These are phyloP conservation scores for Sclerodermus sp. DNA, from an alignment of 2,888 invertebrate species.

Conservation along the genomic window DNA sequence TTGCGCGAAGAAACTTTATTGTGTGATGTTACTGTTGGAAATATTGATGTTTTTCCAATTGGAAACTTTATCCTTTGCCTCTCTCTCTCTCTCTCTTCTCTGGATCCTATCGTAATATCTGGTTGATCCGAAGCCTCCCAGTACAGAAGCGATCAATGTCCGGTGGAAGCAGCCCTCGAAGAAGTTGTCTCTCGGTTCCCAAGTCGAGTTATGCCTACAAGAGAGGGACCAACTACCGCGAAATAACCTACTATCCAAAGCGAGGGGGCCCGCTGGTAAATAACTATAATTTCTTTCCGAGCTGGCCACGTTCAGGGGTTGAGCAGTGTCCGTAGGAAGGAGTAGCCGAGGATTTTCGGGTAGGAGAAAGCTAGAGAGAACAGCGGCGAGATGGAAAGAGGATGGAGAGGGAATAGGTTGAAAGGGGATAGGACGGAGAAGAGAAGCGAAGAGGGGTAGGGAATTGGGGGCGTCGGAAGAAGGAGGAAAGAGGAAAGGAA, in stretches of 20 bases:
- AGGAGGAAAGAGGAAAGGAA: constrained; percentile 14
- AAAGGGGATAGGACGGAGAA: constrained; percentile 9
- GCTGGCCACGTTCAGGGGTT: constrained; percentile 33
- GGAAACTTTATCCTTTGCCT: no score
- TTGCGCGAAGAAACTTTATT: no score
- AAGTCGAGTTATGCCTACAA: constrained; percentile 31
- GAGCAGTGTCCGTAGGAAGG: constrained; percentile 16
- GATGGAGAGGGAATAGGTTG: no score
- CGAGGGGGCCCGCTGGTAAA: constrained; percentile 45
- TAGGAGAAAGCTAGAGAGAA: constrained; percentile 10
- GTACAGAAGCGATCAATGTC: no score
- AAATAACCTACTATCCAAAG: constrained; percentile 51
- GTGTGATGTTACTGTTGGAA: no score
- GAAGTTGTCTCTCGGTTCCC: constrained; percentile 38
- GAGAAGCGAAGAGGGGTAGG: constrained; percentile 1
- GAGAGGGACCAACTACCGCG: constrained; percentile 47
- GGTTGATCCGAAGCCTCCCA: not conserved
- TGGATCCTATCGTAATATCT: no score
- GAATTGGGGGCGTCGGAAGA: constrained; percentile 3
- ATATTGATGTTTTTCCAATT: no score
- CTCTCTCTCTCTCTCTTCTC: no score
- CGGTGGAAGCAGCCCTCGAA: constrained; percentile 8
- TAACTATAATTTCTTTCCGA: constrained; percentile 55
- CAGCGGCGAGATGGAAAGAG: not conserved
- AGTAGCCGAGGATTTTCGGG: constrained; percentile 5